These are phyloP conservation scores for Argyresthia albistria DNA, from an alignment of 2,888 invertebrate genomes.

Conservation along the genomic window DNA sequence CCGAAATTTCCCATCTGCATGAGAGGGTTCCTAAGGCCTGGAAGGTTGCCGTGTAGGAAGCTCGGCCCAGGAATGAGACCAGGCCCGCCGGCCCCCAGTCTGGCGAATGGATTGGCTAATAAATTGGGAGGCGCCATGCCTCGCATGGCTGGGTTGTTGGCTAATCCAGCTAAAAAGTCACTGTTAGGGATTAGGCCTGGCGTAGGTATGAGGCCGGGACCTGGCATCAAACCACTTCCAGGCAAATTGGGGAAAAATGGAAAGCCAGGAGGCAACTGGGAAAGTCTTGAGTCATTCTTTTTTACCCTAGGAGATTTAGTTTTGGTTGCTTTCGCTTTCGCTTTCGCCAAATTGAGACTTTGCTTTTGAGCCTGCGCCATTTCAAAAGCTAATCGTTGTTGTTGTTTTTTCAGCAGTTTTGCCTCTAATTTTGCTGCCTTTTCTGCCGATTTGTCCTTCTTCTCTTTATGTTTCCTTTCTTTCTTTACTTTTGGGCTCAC, in stretches of 20 bases:
- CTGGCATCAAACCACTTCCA: slow-evolving; percentile 20
- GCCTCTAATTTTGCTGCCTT: slow-evolving; percentile 51
- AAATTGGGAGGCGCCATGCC: slow-evolving; percentile 50
- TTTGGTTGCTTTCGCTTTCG: slow-evolving; percentile 34
- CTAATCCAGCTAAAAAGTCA: slow-evolving; percentile 51
- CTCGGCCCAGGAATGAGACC: slow-evolving; percentile 75
- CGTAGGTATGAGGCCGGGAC: slow-evolving; percentile 71
- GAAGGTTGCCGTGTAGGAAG: slow-evolving; percentile 37
- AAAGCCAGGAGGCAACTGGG: slow-evolving; percentile 54
- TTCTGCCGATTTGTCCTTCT: slow-evolving; percentile 47
- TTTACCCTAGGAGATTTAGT: background rate
- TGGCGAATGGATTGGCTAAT: slow-evolving; percentile 65
- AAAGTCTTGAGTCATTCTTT: slow-evolving; percentile 45
- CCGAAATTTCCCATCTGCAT: slow-evolving; percentile 66
- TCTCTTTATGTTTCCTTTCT: slow-evolving; percentile 69
- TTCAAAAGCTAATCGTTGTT: slow-evolving; percentile 54
- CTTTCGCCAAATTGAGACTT: slow-evolving; percentile 44
- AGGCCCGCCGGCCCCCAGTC: slow-evolving; percentile 63
- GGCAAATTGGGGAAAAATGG: slow-evolving; percentile 59
- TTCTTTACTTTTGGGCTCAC: slow-evolving; percentile 72
- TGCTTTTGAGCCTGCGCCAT: slow-evolving; percentile 52
- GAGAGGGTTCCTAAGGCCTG: slow-evolving; percentile 64
- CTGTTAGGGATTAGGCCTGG: slow-evolving; percentile 56
- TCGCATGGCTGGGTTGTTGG: slow-evolving; percentile 59
- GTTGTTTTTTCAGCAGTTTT: slow-evolving; percentile 59